phyloP scores from a whole-genome alignment of 92 coral and sea anemone species.

The Epizoanthus illoricatus region DNA sequence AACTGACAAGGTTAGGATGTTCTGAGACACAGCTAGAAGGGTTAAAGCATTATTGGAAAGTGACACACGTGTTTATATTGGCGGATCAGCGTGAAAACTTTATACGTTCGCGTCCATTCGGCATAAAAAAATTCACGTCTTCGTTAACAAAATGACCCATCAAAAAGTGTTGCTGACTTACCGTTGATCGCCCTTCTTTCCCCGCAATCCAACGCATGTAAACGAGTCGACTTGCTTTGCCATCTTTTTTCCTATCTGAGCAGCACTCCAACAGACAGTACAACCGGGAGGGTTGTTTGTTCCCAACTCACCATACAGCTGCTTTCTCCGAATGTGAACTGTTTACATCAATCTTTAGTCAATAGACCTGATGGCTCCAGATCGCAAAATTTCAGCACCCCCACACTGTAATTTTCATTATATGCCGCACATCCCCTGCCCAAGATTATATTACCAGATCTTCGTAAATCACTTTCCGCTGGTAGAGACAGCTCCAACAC shows the following conservation, averaged over 20 bases:
- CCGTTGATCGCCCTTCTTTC: conserved; percentile 15
- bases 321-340: conserved; percentile 2
- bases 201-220: neutral
- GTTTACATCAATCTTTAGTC: conserved; percentile 32
- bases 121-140: conserved; percentile 33
- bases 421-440: neutral
- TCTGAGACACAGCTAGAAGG: neutral
- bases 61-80: conserved; percentile 24
- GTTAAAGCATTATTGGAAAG: neutral
- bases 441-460: neutral
- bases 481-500: conserved; percentile 14
- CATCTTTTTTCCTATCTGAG: conserved; percentile 23
- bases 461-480: conserved; percentile 4
- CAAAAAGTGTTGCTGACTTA: conserved; percentile 8
- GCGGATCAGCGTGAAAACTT: conserved; percentile 3
- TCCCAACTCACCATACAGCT: conserved; percentile 24
- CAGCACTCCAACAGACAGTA: conserved; percentile 17
- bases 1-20: neutral
- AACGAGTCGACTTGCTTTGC: conserved; percentile 14
- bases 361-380: conserved; percentile 4
- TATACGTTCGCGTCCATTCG: conserved; percentile 3
- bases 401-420: conserved; percentile 12
- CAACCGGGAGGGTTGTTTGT: conserved; percentile 1
- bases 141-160: neutral
- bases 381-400: neutral